Evolutionary conservation across 2,113 vertebrate genomes (phyloP).

Genomic region (Psilopogon haemacephalus): DNA sequence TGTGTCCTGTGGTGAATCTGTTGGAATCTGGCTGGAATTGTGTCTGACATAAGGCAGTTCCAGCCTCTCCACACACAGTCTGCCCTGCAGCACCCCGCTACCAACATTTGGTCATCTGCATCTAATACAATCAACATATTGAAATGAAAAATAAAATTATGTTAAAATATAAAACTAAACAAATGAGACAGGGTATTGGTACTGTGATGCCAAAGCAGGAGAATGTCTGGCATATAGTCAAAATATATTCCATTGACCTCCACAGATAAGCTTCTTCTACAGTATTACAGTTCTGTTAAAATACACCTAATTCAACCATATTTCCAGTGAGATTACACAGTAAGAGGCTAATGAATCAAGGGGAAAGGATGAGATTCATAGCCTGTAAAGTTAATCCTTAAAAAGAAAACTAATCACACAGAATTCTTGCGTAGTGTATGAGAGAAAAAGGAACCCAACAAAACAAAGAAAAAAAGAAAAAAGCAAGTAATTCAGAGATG

Average conservation of each 20-base stretch:
- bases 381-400: neutral
- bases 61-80: too few species aligned
- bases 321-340: neutral
- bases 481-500: neutral
- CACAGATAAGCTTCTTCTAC: neutral
- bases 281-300: neutral
- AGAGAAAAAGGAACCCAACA: neutral
- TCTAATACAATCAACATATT: neutral
- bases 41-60: neutral
- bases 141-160: neutral
- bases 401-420: neutral
- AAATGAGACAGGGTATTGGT: neutral
- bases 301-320: neutral
- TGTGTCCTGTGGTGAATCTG: neutral
- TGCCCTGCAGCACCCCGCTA: neutral
- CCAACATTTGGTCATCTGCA: too few species aligned
- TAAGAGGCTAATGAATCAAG: neutral
- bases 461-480: too few species aligned
- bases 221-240: neutral
- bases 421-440: neutral
- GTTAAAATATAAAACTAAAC: neutral
- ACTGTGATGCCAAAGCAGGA: neutral
- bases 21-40: neutral
- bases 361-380: neutral
- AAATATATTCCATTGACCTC: neutral